Evolutionary conservation across 2,113 vertebrate species (phyloP), one percentile per base, ranked within the genome.

Genomic region (Bagarius yarrelli): DNA sequence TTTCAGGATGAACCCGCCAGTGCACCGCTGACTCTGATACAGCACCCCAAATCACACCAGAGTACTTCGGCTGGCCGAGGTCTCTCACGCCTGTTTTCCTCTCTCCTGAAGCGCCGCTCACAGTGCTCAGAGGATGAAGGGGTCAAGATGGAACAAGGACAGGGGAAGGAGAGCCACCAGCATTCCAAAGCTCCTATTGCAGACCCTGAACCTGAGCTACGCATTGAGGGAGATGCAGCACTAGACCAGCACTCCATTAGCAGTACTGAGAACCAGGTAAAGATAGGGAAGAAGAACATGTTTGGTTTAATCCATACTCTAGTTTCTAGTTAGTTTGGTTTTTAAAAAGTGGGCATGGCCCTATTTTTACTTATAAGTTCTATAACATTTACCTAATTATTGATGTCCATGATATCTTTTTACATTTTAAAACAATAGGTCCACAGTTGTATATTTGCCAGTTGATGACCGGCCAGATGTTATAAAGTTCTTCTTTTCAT

Each of bases 171-270:
- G n/a, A 85, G 83, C 78, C 88, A 79, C 32, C 87, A 86, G 19
- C 92, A 91, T 32, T 92, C 95, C 87, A 98, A 98, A 92, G 98
- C 98, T 6, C 98, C 97, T 0, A 99, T 98, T 50, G 98, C 96
- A 63, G 97, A 96, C 90, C 96, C 96, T 1, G 98, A 99, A 80
- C 96, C 96, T 1, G 98, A 98, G 83, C 94, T 98, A 79, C 95
- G 93, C 83, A 84, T 87, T 4, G 94, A 94, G 80, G 97, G 94
- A 0, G 97, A 98, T 83, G 92, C 93, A 0, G 95, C 95, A 0
- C 87, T 95, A 64, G 98, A 99, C 87, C 95, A 95, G 85, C 96
- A 97, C 88, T 99, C 98, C 16, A 83, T 98, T 76, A 98, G 96
- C 93, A 98, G 97, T 32, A 91, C 93, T 0, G 97, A 99, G 87